These are phyloP conservation scores for Xestia c-nigrum DNA, from an alignment of 2,888 invertebrate species.

Conservation along the genomic window DNA sequence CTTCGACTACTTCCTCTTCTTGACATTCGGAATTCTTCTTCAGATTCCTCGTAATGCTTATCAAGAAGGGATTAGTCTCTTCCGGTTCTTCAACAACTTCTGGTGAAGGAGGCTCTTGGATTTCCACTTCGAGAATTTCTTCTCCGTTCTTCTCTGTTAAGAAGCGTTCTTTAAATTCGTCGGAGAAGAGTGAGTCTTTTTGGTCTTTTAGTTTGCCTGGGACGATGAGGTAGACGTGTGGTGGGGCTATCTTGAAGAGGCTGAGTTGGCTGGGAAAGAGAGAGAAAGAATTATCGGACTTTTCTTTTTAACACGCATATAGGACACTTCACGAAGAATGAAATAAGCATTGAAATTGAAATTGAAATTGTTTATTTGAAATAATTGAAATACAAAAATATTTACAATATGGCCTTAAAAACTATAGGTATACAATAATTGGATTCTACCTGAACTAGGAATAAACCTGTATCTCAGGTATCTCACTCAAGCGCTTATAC, in stretches of 20 bases:
- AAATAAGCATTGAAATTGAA: too few relatives aligned
- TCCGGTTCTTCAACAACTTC: conserved; percentile 54
- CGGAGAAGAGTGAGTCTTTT: conserved; percentile 31
- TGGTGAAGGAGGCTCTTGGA: conserved; percentile 10
- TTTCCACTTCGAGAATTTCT: conserved; percentile 43
- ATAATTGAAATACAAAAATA: too few relatives aligned
- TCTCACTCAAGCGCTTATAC: too few relatives aligned
- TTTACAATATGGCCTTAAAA: too few relatives aligned
- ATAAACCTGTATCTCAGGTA: too few relatives aligned
- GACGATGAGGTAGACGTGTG: conserved; percentile 75
- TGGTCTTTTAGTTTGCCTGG: conserved; percentile 74
- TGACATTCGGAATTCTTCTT: conserved; percentile 55
- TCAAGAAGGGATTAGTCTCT: conserved; percentile 74
- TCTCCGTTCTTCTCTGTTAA: conserved; percentile 28
- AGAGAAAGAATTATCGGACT: not conserved
- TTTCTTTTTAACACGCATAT: not conserved
- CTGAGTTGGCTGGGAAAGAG: conserved; percentile 73
- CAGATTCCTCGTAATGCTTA: conserved; percentile 70
- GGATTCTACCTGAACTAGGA: too few relatives aligned
- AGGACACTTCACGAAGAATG: too few relatives aligned
- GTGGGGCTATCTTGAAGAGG: conserved; percentile 77
- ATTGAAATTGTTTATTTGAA: too few relatives aligned
- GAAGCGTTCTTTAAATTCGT: conserved; percentile 26
- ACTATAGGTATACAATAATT: too few relatives aligned
- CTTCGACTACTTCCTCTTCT: conserved; percentile 14